Conservation (phyloP, 2,797 vertebrate species). For the Brachyalestes nurse region DNA sequence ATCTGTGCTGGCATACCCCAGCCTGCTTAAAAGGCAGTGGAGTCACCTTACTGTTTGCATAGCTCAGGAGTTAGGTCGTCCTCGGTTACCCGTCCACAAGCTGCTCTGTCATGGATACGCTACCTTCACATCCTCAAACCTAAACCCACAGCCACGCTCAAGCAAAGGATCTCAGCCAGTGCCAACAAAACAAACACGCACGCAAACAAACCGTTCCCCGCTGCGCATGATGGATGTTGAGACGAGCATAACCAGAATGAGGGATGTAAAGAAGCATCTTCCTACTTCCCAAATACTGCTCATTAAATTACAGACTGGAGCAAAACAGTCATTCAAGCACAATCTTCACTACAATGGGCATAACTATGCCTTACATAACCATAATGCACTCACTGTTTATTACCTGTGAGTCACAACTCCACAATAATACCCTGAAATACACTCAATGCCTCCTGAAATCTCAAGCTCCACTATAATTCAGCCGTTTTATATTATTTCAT, state of each 20-base stretch:
- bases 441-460: not conserved
- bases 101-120: conserved; percentile 37
- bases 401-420: not conserved
- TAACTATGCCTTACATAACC: not conserved
- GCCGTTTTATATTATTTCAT: too few species aligned
- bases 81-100: conserved; percentile 15
- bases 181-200: not conserved
- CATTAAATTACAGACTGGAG: not conserved
- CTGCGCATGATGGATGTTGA: not conserved
- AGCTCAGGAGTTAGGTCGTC: conserved; percentile 35
- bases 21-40: conserved; percentile 1
- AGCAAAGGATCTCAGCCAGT: not conserved
- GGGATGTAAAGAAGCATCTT: not conserved
- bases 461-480: not conserved
- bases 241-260: not conserved
- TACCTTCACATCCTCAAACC: conserved; percentile 6
- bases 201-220: not conserved
- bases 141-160: not conserved
- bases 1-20: not conserved
- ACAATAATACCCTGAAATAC: not conserved
- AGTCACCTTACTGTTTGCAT: conserved; percentile 51
- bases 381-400: not conserved
- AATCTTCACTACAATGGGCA: not conserved
- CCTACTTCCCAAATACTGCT: not conserved
- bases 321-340: not conserved